Evolutionary conservation across 1,140 invertebrate genomes (phyloP).

Genomic region (Nebria ingens): DNA sequence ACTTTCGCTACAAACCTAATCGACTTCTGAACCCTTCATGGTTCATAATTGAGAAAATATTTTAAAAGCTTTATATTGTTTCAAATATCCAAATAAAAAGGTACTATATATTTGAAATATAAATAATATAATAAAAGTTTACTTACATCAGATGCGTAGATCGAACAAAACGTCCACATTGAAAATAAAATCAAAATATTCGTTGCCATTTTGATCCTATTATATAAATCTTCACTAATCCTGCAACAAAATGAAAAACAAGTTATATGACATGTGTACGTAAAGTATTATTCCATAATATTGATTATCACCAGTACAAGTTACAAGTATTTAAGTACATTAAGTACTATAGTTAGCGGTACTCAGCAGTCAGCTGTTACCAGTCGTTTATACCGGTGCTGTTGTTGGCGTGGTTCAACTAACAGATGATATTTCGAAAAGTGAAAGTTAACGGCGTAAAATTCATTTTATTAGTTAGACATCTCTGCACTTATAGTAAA

Average conservation of each 20-base stretch:
- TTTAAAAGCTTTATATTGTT: not conserved
- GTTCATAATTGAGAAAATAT: too few relatives aligned
- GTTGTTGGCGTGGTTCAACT: not conserved
- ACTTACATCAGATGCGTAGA: conserved; percentile 21
- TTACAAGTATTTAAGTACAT: not conserved
- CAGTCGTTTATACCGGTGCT: too few relatives aligned
- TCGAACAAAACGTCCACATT: conserved; percentile 16
- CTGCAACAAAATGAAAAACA: conserved; percentile 9
- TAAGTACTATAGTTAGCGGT: not conserved
- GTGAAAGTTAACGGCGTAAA: too few relatives aligned
- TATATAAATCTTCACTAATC: conserved; percentile 3
- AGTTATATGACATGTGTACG: not conserved
- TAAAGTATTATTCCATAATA: not conserved
- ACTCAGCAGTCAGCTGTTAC: conserved; percentile 4
- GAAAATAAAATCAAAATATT: conserved; percentile 15
- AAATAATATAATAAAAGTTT: conserved; percentile 16
- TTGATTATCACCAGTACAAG: not conserved
- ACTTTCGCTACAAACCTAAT: not conserved
- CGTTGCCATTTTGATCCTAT: conserved; percentile 16
- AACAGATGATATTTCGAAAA: not conserved
- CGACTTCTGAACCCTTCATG: too few relatives aligned
- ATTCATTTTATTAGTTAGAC: too few relatives aligned
- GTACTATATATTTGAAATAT: conserved; percentile 9
- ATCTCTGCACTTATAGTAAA: too few relatives aligned
- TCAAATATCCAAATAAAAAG: not conserved